Base-by-base conservation (phyloP, 2,113 vertebrate genomes). In the Amphiprion percula region DNA sequence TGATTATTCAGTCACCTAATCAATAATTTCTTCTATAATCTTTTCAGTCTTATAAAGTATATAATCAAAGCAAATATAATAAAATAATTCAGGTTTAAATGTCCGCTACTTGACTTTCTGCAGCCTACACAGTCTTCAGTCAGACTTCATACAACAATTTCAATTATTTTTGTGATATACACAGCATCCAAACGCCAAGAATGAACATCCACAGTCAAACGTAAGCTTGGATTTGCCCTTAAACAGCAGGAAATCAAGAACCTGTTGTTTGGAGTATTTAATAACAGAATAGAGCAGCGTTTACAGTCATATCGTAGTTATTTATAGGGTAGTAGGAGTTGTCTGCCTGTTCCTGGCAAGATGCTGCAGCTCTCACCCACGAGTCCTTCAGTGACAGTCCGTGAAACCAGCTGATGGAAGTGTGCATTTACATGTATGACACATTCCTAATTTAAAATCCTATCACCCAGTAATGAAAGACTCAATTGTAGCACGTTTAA, bases 261-360 rank as follows among this genome's bases (percentile, higher is more conserved):
- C 62, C 61, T 0, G n/a, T 15, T 64, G 58, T 44, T 68, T 37
- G 16, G 41, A 55, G n/a, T 30, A 77, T 52, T 16, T 77, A 86
- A 50, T 71, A 41, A 78, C 44, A 39, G 55, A 50, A 60, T 26
- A n/a, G 54, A n/a, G 72, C 63, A 60, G 63, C 9, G 0, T 64
- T 76, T 14, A 50, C 33, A 63, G 44, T 70, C 75, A 39, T 21
- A 75, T 60, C 15, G 6, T 46, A 69, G 84, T 70, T 91, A 90
- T 92, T 90, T 88, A 83, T 88, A 88, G 81, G 50, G 63, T 50
- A 86, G 86, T 87, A 71, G 88, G 89, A 76, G 86, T 62, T 52
- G 60, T 76, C 66, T 74, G 46, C 60, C 54, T 56, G 19, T 80
- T 83, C n/a, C 55, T 74, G 65, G 53, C 44, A 58, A 52, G 64